Evolutionary conservation across 2,888 invertebrate genomes (phyloP), one percentile per base, ranked within the genome.

Genomic region (Alentia gelatinosa): DNA sequence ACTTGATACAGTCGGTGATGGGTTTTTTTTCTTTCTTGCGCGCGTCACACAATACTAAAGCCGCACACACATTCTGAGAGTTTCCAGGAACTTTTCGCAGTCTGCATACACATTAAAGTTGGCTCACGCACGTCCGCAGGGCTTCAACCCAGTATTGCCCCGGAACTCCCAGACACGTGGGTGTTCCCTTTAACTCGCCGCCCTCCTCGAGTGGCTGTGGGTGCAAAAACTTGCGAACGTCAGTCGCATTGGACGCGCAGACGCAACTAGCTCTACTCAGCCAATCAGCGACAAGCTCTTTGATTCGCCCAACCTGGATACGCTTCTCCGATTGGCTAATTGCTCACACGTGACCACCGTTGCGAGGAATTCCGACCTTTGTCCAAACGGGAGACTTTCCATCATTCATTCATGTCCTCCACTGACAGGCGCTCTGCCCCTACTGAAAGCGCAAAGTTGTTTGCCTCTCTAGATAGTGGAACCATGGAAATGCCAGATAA

Each of bases 401-500:
- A 68, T 68, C 83, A 83, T 83, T 83, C 83, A 83, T 83, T 68
- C 68, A 68, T 68, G n/a, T n/a, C 30, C 68, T 30, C 68, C 68
- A 30, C 33, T 68, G 68, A 68, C 68, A 68, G 68, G 30, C n/a
- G 26, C 33, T 30, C 30, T 26, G 30, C 30, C 68, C 68, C 33
- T n/a, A 30, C n/a, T 68, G 26, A 68, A 68, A 68, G 68, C 23
- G n/a, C 68, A 68, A 30, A 26, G 4, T 68, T 68, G 68, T 68
- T 68, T 26, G 68, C 68, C 19, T 68, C 26, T 68, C 33, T 30
- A 19, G 33, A 26, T 30, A n/a, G 68, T 68, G 26, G 26, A 30
- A 47, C 3, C 33, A 30, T 9, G 68, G 68, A 30, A 4, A 68
- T 30, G 30, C n/a, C 26, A 68, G 68, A 68, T 68, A 68, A 68